Evolutionary conservation across 2,113 vertebrate species (phyloP).

Genomic region (Cyanoramphus novaezelandiae): DNA sequence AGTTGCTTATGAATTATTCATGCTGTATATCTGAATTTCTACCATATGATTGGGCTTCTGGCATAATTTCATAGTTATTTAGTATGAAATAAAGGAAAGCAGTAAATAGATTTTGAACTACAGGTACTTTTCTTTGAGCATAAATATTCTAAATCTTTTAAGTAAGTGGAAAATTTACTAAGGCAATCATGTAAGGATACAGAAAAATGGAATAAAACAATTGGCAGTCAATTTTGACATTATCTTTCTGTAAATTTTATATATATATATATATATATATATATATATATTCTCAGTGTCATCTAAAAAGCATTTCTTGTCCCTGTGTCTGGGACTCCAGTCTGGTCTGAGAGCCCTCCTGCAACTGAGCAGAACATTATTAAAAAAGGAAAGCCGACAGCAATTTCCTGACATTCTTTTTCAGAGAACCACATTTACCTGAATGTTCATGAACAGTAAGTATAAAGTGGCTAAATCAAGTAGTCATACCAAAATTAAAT

Average conservation of each 20-base stretch:
- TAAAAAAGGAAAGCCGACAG: conserved; percentile 14
- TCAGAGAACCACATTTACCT: conserved; percentile 41
- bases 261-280: too few species aligned
- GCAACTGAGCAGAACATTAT: conserved; percentile 13
- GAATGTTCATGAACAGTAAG: conserved; percentile 65
- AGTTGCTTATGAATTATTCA: neutral
- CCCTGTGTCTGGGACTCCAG: neutral
- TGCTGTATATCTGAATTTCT: neutral
- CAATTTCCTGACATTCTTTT: conserved; percentile 15
- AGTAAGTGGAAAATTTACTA: neutral
- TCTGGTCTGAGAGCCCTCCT: neutral
- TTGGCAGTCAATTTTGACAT: neutral
- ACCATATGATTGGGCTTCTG: neutral
- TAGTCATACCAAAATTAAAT: conserved; percentile 10
- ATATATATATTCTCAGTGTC: neutral
- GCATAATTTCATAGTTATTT: neutral
- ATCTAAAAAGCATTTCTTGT: neutral
- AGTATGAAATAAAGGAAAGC: neutral
- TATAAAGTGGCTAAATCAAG: conserved; percentile 34
- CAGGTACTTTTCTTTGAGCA: neutral
- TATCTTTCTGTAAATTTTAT: neutral
- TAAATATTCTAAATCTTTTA: neutral
- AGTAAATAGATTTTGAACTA: neutral
- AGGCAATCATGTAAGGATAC: neutral
- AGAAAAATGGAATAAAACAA: neutral